Base-by-base conservation (phyloP, 2,113 vertebrate species). In the Ahaetulla prasina region DNA sequence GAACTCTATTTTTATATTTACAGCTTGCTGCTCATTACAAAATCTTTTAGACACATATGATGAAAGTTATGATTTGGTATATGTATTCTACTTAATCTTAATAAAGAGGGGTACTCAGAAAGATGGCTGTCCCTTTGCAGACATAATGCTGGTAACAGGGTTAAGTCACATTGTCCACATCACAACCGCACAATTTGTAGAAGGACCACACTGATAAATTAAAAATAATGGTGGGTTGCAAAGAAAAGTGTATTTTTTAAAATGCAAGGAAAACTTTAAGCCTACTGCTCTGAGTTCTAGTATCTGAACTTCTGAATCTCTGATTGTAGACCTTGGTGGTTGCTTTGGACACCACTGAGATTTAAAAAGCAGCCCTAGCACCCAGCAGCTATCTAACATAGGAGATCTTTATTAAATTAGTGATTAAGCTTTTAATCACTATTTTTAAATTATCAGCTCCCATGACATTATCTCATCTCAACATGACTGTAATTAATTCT, bases 401-500 rank as follows among this genome's bases (percentile, higher is more conserved):
- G 49, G n/a, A 94, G 92, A 92, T 54, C 0, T 93, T 96, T 96
- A 96, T 93, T 95, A 94, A 60, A 60, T 25, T 60, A 27, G 25
- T 60, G 25, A 60, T 60, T 60, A 60, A 94, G 96, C 39, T 92
- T 93, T 92, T 55, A 89, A 93, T 87, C 18, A 92, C 63, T 0
- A 0, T 94, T 95, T 97, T 97, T 96, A 45, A 97, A 97, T 97
- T 96, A 96, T 85, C 25, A 92, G 95, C 92, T 94, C 94, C 96
- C 93, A 84, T 16, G 74, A 93, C 95, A 93, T 91, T 94, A 94
- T 43, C 54, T 93, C 85, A 90, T 95, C 63, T 93, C 92, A 87
- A 95, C 60, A 88, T 55, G 87, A 94, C 92, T 96, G 93, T 96
- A 97, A 97, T 96, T 96, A 97, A 97, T 96, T 91, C 87, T 93